phyloP scores from a whole-genome alignment of 1,140 invertebrate genomes.

The Zaprionus vittiger region DNA sequence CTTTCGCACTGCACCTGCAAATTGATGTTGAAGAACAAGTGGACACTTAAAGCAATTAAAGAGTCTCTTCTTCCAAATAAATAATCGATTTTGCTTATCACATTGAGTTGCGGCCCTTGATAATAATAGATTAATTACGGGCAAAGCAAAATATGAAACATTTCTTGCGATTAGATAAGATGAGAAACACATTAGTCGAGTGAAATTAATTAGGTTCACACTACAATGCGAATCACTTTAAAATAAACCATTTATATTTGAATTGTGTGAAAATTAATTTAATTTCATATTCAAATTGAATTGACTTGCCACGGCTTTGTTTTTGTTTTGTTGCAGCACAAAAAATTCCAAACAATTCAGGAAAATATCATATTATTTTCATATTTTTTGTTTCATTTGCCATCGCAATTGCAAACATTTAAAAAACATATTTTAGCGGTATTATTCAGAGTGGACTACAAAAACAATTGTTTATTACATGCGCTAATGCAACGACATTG shows the following conservation, averaged over 20 bases:
- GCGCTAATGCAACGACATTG: slow-evolving; percentile 46
- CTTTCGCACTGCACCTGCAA: background rate
- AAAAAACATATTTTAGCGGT: slow-evolving; percentile 45
- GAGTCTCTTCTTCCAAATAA: background rate
- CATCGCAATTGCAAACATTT: slow-evolving; percentile 25
- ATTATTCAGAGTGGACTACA: slow-evolving; percentile 13
- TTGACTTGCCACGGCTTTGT: background rate
- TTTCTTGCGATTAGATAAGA: background rate
- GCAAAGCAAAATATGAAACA: background rate
- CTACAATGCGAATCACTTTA: background rate
- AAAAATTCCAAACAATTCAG: background rate
- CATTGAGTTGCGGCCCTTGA: background rate
- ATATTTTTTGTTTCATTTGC: background rate
- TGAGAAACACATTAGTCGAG: background rate
- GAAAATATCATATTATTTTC: background rate
- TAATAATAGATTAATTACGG: slow-evolving; percentile 1
- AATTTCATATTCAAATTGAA: slow-evolving; percentile 27
- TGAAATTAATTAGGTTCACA: background rate
- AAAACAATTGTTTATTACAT: slow-evolving; percentile 14
- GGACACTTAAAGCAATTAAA: background rate
- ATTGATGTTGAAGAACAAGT: background rate
- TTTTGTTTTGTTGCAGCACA: background rate
- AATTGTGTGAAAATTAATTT: slow-evolving; percentile 24
- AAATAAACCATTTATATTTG: background rate
- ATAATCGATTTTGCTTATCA: background rate